Evolutionary conservation across 2,888 invertebrate species (phyloP), one percentile per base, ranked within the genome.

Genomic region (Cephus rjabovi): DNA sequence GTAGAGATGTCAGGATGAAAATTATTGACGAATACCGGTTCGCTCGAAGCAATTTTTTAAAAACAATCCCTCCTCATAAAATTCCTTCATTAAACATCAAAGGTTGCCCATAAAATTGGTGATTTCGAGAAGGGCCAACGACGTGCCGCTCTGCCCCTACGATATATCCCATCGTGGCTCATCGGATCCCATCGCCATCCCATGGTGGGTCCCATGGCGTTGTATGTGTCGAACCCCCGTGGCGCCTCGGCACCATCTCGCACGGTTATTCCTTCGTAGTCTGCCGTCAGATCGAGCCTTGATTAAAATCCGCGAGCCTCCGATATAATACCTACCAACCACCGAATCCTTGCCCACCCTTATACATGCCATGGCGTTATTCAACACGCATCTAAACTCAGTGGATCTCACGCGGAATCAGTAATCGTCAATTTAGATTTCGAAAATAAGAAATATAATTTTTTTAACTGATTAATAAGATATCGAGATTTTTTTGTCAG

Each of bases 141-240:
- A 83, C 71, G 71, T 71, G 71, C 71, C 71, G 71, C 33, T 56
- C 31, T 34, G 71, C 71, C 31, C 15, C 71, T 71, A 23, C 71
- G 31, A 71, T 71, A 56, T 56, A 56, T 56, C 56, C 56, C 56
- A 56, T 56, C 56, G 56, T 56, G 56, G 56, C 75, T 75, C 76
- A 70, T 75, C 76, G 69, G 74, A 34, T 34, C 81, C 76, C 79
- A 75, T 73, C 76, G 82, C 80, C 79, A 33, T 82, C 82, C 79
- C 81, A 79, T 80, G 82, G 76, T 81, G 82, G 80, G 85, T 82
- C 79, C 81, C 86, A 86, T 89, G 89, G 79, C 81, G 86, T 86
- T 89, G 89, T 91, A 90, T 90, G 91, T 89, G 90, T 91, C 89
- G 90, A 90, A 90, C 90, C 89, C 90, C 91, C 85, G 90, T 87